These are phyloP conservation scores for Ctenopoma multispine DNA, from an alignment of 2,797 vertebrate genomes.

Conservation along the genomic window DNA sequence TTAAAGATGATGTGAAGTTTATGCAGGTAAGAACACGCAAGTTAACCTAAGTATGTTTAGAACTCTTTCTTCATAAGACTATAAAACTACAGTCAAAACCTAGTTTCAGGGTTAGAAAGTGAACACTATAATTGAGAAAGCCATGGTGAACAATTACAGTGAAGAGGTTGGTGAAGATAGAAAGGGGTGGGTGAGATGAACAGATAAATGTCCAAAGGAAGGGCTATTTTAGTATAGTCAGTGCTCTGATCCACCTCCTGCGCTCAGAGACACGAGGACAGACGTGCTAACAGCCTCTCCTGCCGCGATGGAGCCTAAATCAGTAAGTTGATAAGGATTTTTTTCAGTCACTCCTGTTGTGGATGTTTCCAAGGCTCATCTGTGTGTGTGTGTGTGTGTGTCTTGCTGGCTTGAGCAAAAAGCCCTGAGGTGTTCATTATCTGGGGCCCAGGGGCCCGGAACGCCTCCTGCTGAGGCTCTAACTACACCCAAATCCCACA, in stretches of 20 bases:
- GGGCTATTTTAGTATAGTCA: slow-evolving; percentile 31
- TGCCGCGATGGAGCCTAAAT: slow-evolving; percentile 5
- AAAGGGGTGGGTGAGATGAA: slow-evolving; percentile 39
- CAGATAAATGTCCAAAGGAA: slow-evolving; percentile 43
- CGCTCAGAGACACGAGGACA: slow-evolving; percentile 15
- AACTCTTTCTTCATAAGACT: not conserved
- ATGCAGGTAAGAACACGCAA: not conserved
- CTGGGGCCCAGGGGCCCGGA: slow-evolving; percentile 12
- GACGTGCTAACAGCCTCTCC: slow-evolving; percentile 32
- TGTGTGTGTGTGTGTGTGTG: slow-evolving; percentile 14
- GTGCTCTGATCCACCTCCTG: slow-evolving; percentile 30
- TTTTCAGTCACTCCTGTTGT: slow-evolving; percentile 2
- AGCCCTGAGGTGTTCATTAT: slow-evolving; percentile 77
- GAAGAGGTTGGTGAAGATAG: slow-evolving; percentile 31
- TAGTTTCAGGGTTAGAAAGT: slow-evolving; percentile 17
- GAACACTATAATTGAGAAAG: slow-evolving; percentile 12
- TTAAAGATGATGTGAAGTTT: not conserved
- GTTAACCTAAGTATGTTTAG: not conserved
- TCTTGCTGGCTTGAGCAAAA: slow-evolving; percentile 13
- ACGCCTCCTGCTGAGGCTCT: slow-evolving; percentile 38
- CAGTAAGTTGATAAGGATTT: slow-evolving; percentile 10
- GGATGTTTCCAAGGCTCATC: slow-evolving; percentile 43
- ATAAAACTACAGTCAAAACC: not conserved
- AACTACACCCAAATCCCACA: slow-evolving; percentile 45
- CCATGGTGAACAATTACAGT: slow-evolving; percentile 35